Base-by-base conservation (phyloP, 2,888 invertebrate species). In the Drosophila paucipuncta region DNA sequence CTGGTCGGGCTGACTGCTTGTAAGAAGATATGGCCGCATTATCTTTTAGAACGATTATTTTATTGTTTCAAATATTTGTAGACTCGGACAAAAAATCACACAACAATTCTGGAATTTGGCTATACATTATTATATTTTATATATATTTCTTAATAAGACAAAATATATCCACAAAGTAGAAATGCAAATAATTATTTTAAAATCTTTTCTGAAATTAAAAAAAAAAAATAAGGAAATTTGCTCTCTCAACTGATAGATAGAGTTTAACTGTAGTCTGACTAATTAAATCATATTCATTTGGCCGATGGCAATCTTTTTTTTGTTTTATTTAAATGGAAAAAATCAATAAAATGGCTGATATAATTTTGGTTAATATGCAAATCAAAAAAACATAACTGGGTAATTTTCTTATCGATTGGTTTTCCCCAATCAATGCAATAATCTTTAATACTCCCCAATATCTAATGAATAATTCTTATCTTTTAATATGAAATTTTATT, bases 161-260 rank as follows among this genome's bases (percentile, higher is more conserved):
- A 41, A n/a, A 41, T 41, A n/a, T n/a, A 10, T 41, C 10, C 0
- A 41, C 10, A 41, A 41, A n/a, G 41, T n/a, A 10, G 10, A 41
- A 41, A 41, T n/a, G 10, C n/a, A 41, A 41, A 41, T 41, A 4
- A 1, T 41, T 41, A 41, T 41, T 11, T 11, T 2, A 2, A 41
- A 41, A 10, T 11, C 4, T 10, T 10, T 10, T n/a, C 4, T 41
- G 2, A 41, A n/a, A n/a, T n/a, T 41, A 16, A n/a, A 10, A 41
- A 41, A n/a, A n/a, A n/a, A 10, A n/a, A 2, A 41, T n/a, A 41
- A n/a, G 10, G 10, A 31, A 9, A 31, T 31, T 31, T 4, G 4
- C n/a, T n/a, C 0, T 10, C n/a, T 41, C n/a, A 1, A 41, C 41
- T n/a, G n/a, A n/a, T 0, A 2, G 4, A 41, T n/a, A 2, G 0